A percentile compares a stretch with the other conserved stretches of the same genome.
Conservation (phyloP, 1,140 invertebrate species). For the Drosophila pachea region DNA sequence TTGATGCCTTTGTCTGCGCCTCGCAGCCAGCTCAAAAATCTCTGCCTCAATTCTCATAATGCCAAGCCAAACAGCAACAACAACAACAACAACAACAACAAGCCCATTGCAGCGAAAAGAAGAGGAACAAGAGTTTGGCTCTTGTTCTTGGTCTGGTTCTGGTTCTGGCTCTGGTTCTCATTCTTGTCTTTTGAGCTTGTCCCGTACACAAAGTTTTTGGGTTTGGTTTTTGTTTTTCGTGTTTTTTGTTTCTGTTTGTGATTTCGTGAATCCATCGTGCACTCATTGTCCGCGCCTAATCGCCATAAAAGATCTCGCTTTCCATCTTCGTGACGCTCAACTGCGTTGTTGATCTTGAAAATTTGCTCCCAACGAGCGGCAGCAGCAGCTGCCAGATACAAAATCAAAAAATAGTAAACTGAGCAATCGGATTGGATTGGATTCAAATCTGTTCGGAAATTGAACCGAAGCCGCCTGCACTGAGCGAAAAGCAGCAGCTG, state of each 20-base stretch:
- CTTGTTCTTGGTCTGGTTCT: slow-evolving; percentile 48
- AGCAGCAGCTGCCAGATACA: slow-evolving; percentile 41
- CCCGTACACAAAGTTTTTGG: slow-evolving; percentile 53
- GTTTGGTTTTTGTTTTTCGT: slow-evolving; percentile 29
- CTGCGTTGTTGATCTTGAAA: slow-evolving; percentile 76
- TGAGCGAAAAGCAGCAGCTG: slow-evolving; percentile 14
- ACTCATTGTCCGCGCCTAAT: slow-evolving; percentile 73
- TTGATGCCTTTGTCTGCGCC: slow-evolving; percentile 64
- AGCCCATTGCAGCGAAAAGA: slow-evolving; percentile 10
- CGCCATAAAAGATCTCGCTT: slow-evolving; percentile 72
- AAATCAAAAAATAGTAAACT: slow-evolving; percentile 60
- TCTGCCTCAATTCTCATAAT: slow-evolving; percentile 74
- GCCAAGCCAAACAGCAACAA: slow-evolving; percentile 19
- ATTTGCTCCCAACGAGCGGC: slow-evolving; percentile 44
- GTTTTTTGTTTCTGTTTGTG: slow-evolving; percentile 10
- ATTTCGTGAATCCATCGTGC: slow-evolving; percentile 68
- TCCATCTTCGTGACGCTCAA: slow-evolving; percentile 73
- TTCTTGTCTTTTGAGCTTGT: slow-evolving; percentile 64
- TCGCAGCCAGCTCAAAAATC: slow-evolving; percentile 59
- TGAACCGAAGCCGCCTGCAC: slow-evolving; percentile 24
- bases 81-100: slow-evolving; percentile 13
- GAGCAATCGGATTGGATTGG: slow-evolving; percentile 45
- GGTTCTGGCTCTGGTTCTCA: slow-evolving; percentile 75
- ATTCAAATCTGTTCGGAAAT: slow-evolving; percentile 51
- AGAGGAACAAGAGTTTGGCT: slow-evolving; percentile 52